Percentiles rank a stretch among this genome's conserved stretches.
Evolutionary conservation across 1,140 invertebrate species (phyloP).

Genomic region (Chironomus striatipennis): DNA sequence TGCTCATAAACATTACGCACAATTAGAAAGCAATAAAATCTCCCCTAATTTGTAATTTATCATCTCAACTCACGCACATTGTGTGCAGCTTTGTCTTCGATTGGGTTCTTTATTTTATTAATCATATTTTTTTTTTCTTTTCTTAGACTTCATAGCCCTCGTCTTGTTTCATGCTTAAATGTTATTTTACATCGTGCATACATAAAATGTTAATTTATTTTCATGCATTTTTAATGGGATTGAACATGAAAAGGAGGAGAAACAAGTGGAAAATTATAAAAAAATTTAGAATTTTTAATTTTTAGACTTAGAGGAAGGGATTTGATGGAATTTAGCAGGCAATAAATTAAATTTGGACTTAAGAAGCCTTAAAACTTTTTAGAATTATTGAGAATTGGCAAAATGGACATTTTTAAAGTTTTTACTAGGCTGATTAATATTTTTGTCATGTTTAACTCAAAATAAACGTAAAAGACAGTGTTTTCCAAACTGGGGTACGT

Average conservation of each 20-base stretch:
- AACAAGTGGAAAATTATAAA: neutral
- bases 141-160: neutral
- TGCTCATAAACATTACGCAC: constrained; percentile 20
- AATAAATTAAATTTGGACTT: too few relatives aligned
- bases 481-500: too few relatives aligned
- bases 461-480: too few relatives aligned
- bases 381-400: too few relatives aligned
- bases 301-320: neutral
- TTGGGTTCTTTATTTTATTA: too few relatives aligned
- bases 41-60: constrained; percentile 22
- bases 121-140: too few relatives aligned
- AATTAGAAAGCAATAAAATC: constrained; percentile 24
- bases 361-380: too few relatives aligned
- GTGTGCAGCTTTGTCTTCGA: neutral
- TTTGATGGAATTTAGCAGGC: too few relatives aligned
- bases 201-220: neutral
- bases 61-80: neutral
- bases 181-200: neutral
- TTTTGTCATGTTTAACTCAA: too few relatives aligned
- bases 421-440: too few relatives aligned
- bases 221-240: constrained; percentile 6
- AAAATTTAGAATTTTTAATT: neutral
- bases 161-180: constrained; percentile 1
- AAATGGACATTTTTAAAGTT: too few relatives aligned
- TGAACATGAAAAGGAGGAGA: neutral